Base-by-base conservation (phyloP, 2,888 invertebrate species). In the Ichneumon xanthorius region DNA sequence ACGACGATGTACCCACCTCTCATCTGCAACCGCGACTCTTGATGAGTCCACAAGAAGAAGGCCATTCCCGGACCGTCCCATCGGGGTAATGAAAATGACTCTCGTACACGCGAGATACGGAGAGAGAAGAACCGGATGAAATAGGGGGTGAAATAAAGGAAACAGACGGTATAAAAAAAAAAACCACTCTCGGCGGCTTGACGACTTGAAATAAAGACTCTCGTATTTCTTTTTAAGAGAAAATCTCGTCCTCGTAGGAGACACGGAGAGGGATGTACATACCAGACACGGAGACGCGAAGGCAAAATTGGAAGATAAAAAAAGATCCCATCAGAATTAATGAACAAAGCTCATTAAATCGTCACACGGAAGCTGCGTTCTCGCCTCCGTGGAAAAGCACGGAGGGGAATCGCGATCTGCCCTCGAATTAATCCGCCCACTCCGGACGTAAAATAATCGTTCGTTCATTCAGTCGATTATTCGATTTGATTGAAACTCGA, bases 11-110 rank as follows among this genome's bases (percentile, higher is more conserved):
- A 53, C 65, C 67, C 22, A 40, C 61, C 48, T 40, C 70, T 65
- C 58, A 22, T n/a, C 33, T 55, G 76, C 67, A 75, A 61, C 78
- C n/a, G 53, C 26, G 22, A 63, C 68, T 26, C 77, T 86, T 80
- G 77, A 83, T 78, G 78, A 83, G 82, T 73, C 73, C 37, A 80
- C 72, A 78, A 80, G 80, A 80, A 78, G 80, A 73, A 63, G 45
- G 33, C 63, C 67, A 45, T 77, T 80, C 76, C 45, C 45, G 71
- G 72, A 83, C 73, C n/a, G 73, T 67, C 30, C 73, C 63, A 78
- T 83, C 80, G 73, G 65, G 68, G 77, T 77, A 83, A 77, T 80
- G 77, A 83, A 86, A 80, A 86, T 83, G 80, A 68, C 77, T 80
- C 77, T 80, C 77, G 76, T 73, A 68, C 68, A 70, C 58, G 61